phyloP scores from a whole-genome alignment of 2,113 vertebrate genomes.

The Chionomys nivalis region DNA sequence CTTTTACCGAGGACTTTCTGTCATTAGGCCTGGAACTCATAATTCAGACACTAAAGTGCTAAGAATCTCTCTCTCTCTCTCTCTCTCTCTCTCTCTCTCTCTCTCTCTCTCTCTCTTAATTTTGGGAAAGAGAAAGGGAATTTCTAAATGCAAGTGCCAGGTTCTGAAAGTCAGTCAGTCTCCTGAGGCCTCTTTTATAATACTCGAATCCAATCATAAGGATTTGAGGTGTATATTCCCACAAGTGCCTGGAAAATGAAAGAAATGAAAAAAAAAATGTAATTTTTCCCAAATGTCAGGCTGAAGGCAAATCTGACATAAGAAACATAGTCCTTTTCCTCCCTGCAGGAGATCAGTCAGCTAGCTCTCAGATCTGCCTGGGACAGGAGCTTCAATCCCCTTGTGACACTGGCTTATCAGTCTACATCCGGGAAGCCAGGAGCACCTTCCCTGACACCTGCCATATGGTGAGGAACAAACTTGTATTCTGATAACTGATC shows the following conservation, averaged over 20 bases:
- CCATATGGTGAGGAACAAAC: not conserved
- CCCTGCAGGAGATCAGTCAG: not conserved
- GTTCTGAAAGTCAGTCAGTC: conserved; percentile 45
- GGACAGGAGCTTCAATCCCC: not conserved
- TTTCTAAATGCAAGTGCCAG: conserved; percentile 45
- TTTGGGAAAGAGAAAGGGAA: conserved; percentile 54
- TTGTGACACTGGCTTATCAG: not conserved
- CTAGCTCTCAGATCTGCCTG: not conserved
- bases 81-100: not conserved
- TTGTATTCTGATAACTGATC: not conserved
- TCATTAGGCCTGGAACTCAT: conserved; percentile 13
- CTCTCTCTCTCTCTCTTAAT: not conserved
- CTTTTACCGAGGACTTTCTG: not conserved
- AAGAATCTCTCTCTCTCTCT: not conserved
- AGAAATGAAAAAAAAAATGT: conserved; percentile 41
- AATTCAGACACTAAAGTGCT: not conserved
- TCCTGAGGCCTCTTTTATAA: conserved; percentile 51
- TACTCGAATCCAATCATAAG: conserved; percentile 12
- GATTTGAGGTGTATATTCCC: not conserved
- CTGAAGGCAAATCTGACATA: conserved; percentile 23
- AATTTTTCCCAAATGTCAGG: not conserved
- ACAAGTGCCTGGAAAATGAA: conserved; percentile 26
- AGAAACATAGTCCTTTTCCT: not conserved
- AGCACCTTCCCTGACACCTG: not conserved
- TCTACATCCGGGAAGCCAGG: not conserved